These are phyloP conservation scores for Tetrao urogallus DNA, from an alignment of 2,113 vertebrate genomes.

Conservation along the genomic window DNA sequence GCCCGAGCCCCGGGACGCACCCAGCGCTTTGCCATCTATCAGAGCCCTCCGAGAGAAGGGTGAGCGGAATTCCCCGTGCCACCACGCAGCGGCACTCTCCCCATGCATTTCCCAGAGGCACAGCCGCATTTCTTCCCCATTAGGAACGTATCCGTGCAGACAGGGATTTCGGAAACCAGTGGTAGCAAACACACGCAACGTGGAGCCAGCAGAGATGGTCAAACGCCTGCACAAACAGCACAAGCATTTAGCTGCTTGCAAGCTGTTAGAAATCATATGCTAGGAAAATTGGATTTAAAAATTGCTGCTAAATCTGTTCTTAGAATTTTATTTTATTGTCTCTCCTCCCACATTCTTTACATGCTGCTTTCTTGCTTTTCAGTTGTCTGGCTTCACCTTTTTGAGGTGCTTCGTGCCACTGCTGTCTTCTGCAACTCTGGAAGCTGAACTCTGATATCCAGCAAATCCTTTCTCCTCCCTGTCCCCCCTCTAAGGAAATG, in stretches of 20 bases:
- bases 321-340: background rate
- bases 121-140: background rate
- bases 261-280: background rate
- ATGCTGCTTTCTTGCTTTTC: background rate
- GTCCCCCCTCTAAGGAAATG: background rate
- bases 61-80: background rate
- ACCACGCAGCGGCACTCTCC: conserved; percentile 63
- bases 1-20: too few relatives aligned
- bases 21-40: too few relatives aligned
- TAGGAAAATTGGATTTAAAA: background rate
- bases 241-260: background rate
- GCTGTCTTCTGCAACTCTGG: background rate
- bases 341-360: background rate
- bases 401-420: background rate
- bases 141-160: background rate
- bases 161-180: background rate
- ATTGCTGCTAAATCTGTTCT: background rate
- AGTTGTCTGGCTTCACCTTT: background rate
- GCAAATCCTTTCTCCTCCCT: background rate
- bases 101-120: conserved; percentile 24
- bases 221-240: background rate
- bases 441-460: background rate
- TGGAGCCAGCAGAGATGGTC: background rate
- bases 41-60: background rate
- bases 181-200: background rate